phyloP scores from a whole-genome alignment of 2,797 vertebrate genomes.

The Lycodopsis pacificus region DNA sequence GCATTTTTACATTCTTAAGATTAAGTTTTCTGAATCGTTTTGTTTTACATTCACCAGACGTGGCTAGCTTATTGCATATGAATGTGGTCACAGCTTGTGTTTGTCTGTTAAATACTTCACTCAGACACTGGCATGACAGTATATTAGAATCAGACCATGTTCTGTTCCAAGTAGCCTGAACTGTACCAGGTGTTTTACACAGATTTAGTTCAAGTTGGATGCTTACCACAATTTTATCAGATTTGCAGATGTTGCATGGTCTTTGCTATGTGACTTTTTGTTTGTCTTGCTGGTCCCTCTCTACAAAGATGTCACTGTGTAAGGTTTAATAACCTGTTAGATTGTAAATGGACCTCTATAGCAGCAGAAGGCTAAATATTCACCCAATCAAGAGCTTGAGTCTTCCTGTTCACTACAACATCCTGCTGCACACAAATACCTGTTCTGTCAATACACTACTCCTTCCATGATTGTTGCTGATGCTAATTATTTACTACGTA shows the following conservation, averaged over 20 bases:
- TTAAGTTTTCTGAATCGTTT: conserved; percentile 39
- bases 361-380: neutral
- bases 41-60: conserved; percentile 25
- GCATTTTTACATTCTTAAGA: conserved; percentile 60
- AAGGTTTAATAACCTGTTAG: neutral
- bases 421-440: neutral
- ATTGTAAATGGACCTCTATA: neutral
- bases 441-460: neutral
- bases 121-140: neutral
- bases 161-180: neutral
- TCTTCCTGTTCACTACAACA: neutral
- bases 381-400: neutral
- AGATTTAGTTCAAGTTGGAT: neutral
- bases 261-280: neutral
- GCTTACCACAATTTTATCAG: neutral
- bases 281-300: neutral
- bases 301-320: neutral
- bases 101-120: conserved; percentile 31
- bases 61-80: conserved; percentile 4
- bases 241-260: conserved; percentile 9
- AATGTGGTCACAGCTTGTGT: conserved; percentile 20
- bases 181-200: neutral
- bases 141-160: conserved; percentile 11
- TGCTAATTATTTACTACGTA: neutral
- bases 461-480: neutral